Percentiles rank a stretch among this genome's conserved stretches.
Conservation (phyloP, 2,888 invertebrate species). For the Pyrrhosoma nymphula region DNA sequence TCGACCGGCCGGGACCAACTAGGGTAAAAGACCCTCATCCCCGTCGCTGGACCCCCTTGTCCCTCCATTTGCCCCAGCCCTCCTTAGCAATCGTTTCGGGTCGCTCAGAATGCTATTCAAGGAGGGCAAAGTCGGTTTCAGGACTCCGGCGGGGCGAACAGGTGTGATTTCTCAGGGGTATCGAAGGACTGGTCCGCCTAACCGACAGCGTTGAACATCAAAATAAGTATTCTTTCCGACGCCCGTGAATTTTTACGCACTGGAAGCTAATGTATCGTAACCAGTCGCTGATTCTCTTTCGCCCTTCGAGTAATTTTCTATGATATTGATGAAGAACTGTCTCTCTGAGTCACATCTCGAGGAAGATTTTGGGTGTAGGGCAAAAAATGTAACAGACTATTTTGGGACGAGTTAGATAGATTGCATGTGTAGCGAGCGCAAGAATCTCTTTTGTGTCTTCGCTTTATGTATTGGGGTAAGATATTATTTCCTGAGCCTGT, state of each 20-base stretch:
- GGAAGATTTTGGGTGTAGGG: background rate
- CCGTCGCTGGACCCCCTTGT: background rate
- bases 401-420: too few species aligned
- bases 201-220: background rate
- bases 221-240: background rate
- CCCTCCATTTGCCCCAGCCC: background rate
- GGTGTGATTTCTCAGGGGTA: too few species aligned
- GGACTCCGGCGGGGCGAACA: too few species aligned
- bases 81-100: background rate
- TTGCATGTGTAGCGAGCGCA: too few species aligned
- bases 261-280: background rate
- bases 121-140: background rate
- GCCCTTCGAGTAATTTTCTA: background rate
- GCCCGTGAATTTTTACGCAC: background rate
- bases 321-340: background rate
- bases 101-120: background rate
- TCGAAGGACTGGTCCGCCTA: background rate
- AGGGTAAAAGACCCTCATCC: background rate
- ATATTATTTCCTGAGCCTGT: too few species aligned
- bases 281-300: background rate
- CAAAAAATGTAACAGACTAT: too few species aligned
- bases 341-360: background rate
- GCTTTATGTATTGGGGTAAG: too few species aligned
- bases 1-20: background rate
- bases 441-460: too few species aligned